Evolutionary conservation across 2,797 vertebrate genomes (phyloP).

Genomic region (Enoplosus armatus): DNA sequence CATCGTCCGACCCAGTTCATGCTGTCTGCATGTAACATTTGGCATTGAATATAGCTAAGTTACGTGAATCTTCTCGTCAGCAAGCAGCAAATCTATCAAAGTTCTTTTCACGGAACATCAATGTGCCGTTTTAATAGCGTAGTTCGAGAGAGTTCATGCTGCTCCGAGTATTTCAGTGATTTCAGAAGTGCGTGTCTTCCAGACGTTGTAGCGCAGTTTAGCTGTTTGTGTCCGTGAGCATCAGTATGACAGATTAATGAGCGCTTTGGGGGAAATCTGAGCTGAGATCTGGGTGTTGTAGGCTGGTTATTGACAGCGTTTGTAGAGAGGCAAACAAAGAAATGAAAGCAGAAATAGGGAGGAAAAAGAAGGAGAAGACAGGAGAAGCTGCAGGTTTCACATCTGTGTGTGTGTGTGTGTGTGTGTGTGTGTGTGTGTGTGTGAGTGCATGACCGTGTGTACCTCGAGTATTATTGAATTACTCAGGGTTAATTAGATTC

Average conservation of each 20-base stretch:
- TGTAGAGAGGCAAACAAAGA: conserved; percentile 22
- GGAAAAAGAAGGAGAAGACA: background rate
- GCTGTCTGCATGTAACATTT: background rate
- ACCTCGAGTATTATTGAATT: conserved; percentile 76
- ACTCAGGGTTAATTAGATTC: conserved; percentile 80
- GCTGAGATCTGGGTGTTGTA: conserved; percentile 23
- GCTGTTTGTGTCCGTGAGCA: conserved; percentile 21
- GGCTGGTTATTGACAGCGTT: conserved; percentile 16
- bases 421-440: conserved; percentile 34
- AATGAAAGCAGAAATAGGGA: conserved; percentile 5
- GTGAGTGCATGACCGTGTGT: conserved; percentile 47
- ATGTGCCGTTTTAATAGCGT: background rate
- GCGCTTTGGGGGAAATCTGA: conserved; percentile 37
- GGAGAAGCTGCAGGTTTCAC: conserved; percentile 39
- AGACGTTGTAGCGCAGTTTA: background rate
- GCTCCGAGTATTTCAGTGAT: background rate
- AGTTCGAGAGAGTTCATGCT: background rate
- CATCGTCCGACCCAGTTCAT: background rate
- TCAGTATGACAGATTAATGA: conserved; percentile 44
- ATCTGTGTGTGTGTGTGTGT: conserved; percentile 19
- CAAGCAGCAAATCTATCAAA: background rate
- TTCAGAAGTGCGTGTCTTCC: conserved; percentile 4
- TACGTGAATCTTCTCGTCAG: background rate
- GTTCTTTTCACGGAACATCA: background rate
- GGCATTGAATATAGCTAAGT: background rate